Evolutionary conservation across 1,140 invertebrate species (phyloP).

Genomic region (Muscidifurax raptorellus): DNA sequence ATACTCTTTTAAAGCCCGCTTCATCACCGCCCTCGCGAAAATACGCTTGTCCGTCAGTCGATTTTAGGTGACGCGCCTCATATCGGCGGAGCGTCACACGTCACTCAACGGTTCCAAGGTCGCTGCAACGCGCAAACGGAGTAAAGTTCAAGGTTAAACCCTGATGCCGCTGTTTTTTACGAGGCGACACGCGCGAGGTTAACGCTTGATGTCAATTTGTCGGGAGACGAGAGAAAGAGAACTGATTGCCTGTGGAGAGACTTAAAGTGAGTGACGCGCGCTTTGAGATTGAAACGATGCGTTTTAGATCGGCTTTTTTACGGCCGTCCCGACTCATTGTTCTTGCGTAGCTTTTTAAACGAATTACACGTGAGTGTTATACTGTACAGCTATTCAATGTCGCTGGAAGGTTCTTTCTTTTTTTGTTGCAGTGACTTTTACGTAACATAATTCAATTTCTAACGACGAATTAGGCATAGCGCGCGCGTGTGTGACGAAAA

Average conservation of each 20-base stretch:
- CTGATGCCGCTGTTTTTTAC: background rate
- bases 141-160: constrained; percentile 36
- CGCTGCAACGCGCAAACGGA: background rate
- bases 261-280: background rate
- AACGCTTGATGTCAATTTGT: constrained; percentile 30
- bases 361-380: background rate
- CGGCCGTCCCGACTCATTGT: background rate
- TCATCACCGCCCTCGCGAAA: constrained; percentile 29
- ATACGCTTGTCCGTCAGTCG: constrained; percentile 42
- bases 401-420: background rate
- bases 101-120: constrained; percentile 20
- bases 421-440: background rate
- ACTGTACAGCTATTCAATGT: background rate
- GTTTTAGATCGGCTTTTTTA: background rate
- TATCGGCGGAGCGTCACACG: background rate
- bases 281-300: background rate
- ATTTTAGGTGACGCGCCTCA: constrained; percentile 42
- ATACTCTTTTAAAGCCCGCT: constrained; percentile 33
- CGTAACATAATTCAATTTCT: background rate
- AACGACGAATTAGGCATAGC: background rate
- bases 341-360: background rate
- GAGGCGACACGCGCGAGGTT: background rate
- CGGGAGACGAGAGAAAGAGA: background rate
- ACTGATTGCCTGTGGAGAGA: background rate
- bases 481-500: background rate